Evolutionary conservation across 2,797 vertebrate genomes (phyloP), one percentile per base, ranked within the genome.

Genomic region (Phrynocephalus vlangalii): DNA sequence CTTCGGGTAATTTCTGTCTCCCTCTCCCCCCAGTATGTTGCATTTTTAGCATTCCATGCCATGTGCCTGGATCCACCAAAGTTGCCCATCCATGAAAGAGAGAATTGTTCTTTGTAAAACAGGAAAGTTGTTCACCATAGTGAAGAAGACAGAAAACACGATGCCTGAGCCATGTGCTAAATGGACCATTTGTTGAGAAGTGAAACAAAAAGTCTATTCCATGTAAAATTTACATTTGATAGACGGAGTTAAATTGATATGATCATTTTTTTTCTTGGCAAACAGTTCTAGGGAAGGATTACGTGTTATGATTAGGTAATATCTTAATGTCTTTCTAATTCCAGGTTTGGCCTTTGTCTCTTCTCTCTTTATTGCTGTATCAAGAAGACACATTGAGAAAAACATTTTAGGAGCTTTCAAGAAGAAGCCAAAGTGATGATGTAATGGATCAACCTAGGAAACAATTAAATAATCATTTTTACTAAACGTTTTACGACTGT

Each of bases 401-500:
- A 88, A 82, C 24, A 87, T 90, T 90, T 94, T 86, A 90, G 93
- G 60, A 75, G 6, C 44, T 7, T 70, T 80, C 16, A 87, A 89
- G 91, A 92, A 93, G 90, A 92, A 94, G 92, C 90, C 68, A 87
- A 89, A 90, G 91, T 91, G 92, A 91, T 96, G 95, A 95, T 93
- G 90, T 93, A 95, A 95, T 92, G 89, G 68, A 87, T 92, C 92
- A 92, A 93, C 93, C 91, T 93, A 94, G 94, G 95, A 95, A 94
- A 94, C 95, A 92, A 95, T 94, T 95, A 94, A 85, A 92, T 79
- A 94, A 73, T 44, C 86, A 91, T 94, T 93, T 86, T 92, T 95
- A 94, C 94, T 90, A 95, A 95, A 95, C 95, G 94, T 88, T 95
- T 95, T 94, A 94, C 89, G 92, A 93, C 89, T 81, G 91, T 91